Evolutionary conservation across 1,140 invertebrate genomes (phyloP), one percentile per base, ranked within the genome.

Genomic region (Drosophila nasuta): DNA sequence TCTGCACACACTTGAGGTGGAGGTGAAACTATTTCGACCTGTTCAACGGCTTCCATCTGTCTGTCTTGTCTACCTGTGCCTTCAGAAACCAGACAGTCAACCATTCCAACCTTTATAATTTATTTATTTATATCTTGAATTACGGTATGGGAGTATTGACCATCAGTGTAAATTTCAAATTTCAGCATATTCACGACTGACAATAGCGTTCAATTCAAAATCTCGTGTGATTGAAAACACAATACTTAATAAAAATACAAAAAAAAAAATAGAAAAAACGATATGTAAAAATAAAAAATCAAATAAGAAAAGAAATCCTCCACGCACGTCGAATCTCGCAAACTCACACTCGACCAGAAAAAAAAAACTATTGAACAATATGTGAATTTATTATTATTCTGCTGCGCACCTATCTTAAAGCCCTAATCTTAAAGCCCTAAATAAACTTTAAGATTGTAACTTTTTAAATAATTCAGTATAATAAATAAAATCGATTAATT

Each of bases 131-230:
- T 89, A 89, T 89, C 81, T 90, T 85, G 83, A 91, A 86, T 91
- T 91, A 91, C 87, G 81, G 77, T 86, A 91, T 78, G 91, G 91
- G 91, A 92, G 90, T 92, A 91, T 92, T 92, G 91, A 92, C 91
- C 90, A 91, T 75, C 81, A 91, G 81, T 82, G 79, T 88, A 91
- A 87, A 81, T 91, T 91, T 79, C 68, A 87, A 86, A 90, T 90
- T 91, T 91, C 86, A 80, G 90, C 89, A 91, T 85, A 91, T 91
- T 91, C 90, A 91, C 72, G 80, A 77, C 75, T 43, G 73, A 90
- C 89, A 91, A 91, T 83, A 82, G 89, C 74, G 69, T 67, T 76
- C 79, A 78, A 85, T 82, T 81, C 79, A 66, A 89, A 79, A 77
- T 65, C 77, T 82, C 70, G 64, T 83, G 78, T 85, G 85, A 89